phyloP scores from a whole-genome alignment of 2,888 invertebrate genomes.

The Platycheirus rosarum region DNA sequence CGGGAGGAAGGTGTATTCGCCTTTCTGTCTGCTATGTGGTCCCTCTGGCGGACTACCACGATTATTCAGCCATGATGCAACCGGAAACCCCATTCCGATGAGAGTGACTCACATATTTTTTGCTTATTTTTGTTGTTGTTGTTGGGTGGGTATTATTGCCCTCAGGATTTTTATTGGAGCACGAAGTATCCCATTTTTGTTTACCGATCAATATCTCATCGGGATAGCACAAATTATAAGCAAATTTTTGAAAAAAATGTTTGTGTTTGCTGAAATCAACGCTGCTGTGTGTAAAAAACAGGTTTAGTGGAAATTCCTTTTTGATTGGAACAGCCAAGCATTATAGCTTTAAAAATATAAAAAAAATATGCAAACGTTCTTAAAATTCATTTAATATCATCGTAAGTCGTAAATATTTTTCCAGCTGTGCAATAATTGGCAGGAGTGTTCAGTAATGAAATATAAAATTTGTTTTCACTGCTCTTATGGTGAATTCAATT shows the following conservation, averaged over 20 bases:
- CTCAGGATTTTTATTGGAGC: slow-evolving; percentile 15
- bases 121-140: neutral
- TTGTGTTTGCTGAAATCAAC: slow-evolving; percentile 22
- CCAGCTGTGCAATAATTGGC: slow-evolving; percentile 11
- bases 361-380: slow-evolving; percentile 1
- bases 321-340: slow-evolving; percentile 30
- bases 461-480: neutral
- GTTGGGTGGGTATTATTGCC: neutral
- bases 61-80: slow-evolving; percentile 17
- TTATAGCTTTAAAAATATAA: slow-evolving; percentile 5
- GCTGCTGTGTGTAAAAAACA: slow-evolving; percentile 26
- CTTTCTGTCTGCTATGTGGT: neutral
- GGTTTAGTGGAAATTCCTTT: slow-evolving; percentile 54
- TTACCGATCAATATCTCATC: slow-evolving; percentile 41
- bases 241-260: slow-evolving; percentile 18
- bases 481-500: no score
- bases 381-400: slow-evolving; percentile 30
- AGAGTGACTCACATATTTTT: neutral
- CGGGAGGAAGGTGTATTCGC: slow-evolving; percentile 9
- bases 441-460: neutral
- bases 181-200: slow-evolving; percentile 20
- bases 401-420: slow-evolving; percentile 25
- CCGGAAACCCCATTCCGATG: slow-evolving; percentile 24
- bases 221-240: slow-evolving; percentile 33
- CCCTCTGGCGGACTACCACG: slow-evolving; percentile 13